A percentile compares a stretch with the other conserved stretches of the same genome.
phyloP scores from a whole-genome alignment of 2,797 vertebrate species.

The Parotocinclus haroldoi region DNA sequence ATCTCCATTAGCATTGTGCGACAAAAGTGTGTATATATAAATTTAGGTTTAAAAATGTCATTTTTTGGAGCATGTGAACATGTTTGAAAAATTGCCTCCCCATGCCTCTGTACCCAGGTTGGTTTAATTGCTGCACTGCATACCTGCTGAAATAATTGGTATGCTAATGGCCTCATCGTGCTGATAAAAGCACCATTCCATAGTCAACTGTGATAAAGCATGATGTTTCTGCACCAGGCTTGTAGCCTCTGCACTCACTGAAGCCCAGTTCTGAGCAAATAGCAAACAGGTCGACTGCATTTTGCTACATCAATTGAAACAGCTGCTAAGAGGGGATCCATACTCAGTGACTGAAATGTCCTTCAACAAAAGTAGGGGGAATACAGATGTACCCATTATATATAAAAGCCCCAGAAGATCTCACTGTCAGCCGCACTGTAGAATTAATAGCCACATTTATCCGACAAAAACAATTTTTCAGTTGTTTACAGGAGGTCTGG shows the following conservation, averaged over 20 bases:
- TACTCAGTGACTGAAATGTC: not conserved
- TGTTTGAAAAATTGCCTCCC: not conserved
- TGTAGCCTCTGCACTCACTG: conserved; percentile 4
- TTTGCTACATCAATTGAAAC: conserved; percentile 13
- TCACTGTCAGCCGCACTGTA: not conserved
- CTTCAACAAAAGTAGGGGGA: not conserved
- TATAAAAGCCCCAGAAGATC: not conserved
- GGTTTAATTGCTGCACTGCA: conserved; percentile 7
- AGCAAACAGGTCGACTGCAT: conserved; percentile 5
- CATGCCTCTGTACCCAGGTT: conserved; percentile 19
- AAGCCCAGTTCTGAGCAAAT: conserved; percentile 30
- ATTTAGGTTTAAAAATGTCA: not conserved
- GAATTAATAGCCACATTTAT: conserved; percentile 1
- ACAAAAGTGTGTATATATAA: too few relatives aligned
- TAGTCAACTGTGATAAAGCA: conserved; percentile 3
- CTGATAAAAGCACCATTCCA: conserved; percentile 30
- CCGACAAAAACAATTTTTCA: conserved; percentile 9
- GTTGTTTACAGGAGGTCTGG: not conserved
- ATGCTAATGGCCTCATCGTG: conserved; percentile 38
- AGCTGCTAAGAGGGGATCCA: conserved; percentile 27
- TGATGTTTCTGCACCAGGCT: conserved; percentile 22
- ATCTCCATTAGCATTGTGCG: too few relatives aligned
- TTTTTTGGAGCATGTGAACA: conserved; percentile 17
- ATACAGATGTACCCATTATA: not conserved
- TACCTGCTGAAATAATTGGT: conserved; percentile 38